Evolutionary conservation across 2,888 invertebrate genomes (phyloP), one percentile per base, ranked within the genome.

Genomic region (Leptarthrus brevirostris): DNA sequence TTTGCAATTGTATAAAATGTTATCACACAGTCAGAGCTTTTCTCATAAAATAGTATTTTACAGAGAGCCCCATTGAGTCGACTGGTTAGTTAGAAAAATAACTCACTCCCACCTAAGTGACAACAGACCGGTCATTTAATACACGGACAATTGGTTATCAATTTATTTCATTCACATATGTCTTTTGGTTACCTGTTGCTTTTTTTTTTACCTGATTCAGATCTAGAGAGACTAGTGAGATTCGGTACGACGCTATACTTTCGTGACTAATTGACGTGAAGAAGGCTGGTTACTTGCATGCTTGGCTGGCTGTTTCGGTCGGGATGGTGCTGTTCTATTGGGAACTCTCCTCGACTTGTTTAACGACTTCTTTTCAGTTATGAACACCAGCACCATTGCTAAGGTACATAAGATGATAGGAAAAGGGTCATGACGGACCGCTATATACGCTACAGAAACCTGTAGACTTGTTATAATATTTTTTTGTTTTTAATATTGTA

Each of bases 241-340:
- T n/a, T n/a, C n/a, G n/a, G n/a, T n/a, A n/a, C 18, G 34, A 16
- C 61, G 12, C 61, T 20, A 18, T 20, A 36, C 61, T 14, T n/a
- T 66, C 66, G 49, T 66, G 66, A 49, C 66, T 66, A 66, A 66
- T 66, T 66, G 49, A 49, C 66, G 24, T 30, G 66, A 49, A 47
- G 66, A 49, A 49, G 47, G 24, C 26, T 30, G 49, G 47, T 26
- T 26, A 14, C 24, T 10, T 40, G 44, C 47, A 47, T 49, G 66
- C 44, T 49, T 18, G 14, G 66, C 12, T 66, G 66, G 16, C 16
- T 24, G 66, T 14, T 47, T 47, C 26, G 66, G 16, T 24, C 30
- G 22, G 66, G 22, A 49, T 16, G 14, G 66, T 49, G 66, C 18
- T n/a, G 47, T 66, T 44, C 66, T 66, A 49, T 47, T 66, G 22